phyloP scores from a whole-genome alignment of 2,113 vertebrate genomes.

The Lamprotornis superbus region DNA sequence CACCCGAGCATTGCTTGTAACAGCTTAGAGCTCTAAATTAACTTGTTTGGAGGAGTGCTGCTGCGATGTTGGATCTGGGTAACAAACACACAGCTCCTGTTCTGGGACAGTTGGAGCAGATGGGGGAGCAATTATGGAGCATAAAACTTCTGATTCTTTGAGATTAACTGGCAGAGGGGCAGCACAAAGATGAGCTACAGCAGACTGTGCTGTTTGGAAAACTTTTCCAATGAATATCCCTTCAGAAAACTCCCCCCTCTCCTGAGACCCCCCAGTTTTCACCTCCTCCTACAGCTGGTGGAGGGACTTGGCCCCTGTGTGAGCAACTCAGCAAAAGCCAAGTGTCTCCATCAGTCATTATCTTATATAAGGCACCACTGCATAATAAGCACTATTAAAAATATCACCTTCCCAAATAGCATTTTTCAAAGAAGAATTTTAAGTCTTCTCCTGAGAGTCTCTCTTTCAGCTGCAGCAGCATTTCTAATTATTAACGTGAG shows the following conservation, averaged over 20 bases:
- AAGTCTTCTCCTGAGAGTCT: background rate
- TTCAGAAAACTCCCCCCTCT: fast-evolving
- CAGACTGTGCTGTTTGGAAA: background rate
- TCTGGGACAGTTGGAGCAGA: background rate
- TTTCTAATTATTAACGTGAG: background rate
- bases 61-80: background rate
- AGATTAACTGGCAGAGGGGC: background rate
- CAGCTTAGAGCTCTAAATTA: background rate
- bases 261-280: background rate
- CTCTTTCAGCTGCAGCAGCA: background rate
- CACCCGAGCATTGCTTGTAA: background rate
- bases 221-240: fast-evolving
- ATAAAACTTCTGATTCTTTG: background rate
- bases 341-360: background rate
- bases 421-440: background rate
- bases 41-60: background rate
- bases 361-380: background rate
- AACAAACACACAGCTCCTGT: background rate
- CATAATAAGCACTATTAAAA: background rate
- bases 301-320: background rate
- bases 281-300: fast-evolving
- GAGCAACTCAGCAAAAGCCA: background rate
- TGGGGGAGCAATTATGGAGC: background rate
- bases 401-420: background rate
- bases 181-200: background rate